phyloP scores from a whole-genome alignment of 2,888 invertebrate genomes.

The Hoplodrina ambigua region DNA sequence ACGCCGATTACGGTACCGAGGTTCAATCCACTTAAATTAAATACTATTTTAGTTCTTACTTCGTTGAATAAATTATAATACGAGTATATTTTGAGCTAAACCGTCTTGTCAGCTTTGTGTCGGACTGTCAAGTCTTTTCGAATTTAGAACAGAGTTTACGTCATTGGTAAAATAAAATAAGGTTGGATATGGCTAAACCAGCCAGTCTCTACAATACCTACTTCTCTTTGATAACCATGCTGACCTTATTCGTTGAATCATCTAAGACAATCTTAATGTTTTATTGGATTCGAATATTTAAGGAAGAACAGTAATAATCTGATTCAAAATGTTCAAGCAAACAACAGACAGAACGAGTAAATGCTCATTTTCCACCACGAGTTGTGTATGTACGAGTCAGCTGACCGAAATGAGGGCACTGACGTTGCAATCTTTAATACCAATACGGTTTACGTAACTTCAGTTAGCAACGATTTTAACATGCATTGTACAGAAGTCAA shows the following conservation, averaged over 20 bases:
- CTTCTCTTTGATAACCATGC: not conserved
- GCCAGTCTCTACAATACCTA: not conserved
- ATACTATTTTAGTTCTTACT: no score
- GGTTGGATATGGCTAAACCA: no score
- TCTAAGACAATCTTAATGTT: not conserved
- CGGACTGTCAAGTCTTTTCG: no score
- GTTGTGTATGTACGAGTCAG: constrained; percentile 18
- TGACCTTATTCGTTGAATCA: not conserved
- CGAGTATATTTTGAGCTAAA: no score
- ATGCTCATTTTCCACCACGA: constrained; percentile 23
- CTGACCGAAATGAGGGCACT: constrained; percentile 41
- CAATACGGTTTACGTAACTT: constrained; percentile 33
- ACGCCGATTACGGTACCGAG: no score
- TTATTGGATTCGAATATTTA: constrained; percentile 7
- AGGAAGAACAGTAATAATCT: constrained; percentile 2
- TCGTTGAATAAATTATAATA: no score
- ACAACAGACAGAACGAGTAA: constrained; percentile 15
- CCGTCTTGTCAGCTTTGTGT: no score
- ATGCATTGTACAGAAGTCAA: constrained; percentile 2
- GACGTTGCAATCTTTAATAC: constrained; percentile 48
- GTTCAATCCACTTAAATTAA: no score
- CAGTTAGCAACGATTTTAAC: not conserved
- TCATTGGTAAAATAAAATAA: no score
- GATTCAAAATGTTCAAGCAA: constrained; percentile 8
- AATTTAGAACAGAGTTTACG: no score